Conservation (phyloP, 2,888 invertebrate genomes). For the Cordylochernes scorpioides region DNA sequence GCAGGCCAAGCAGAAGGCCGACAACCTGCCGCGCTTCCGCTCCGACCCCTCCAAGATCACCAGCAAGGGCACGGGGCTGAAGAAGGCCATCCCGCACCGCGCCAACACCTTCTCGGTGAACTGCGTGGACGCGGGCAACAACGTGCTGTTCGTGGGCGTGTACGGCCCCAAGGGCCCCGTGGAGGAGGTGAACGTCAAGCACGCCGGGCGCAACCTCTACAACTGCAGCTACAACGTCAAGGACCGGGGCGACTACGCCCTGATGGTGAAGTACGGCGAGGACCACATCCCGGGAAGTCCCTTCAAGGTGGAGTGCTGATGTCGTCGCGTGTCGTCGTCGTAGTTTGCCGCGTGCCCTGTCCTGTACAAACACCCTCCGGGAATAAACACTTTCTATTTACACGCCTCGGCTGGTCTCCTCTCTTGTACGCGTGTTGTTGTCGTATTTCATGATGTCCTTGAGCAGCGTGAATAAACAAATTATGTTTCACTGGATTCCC, state of each 20-base stretch:
- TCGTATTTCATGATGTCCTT: too few relatives aligned
- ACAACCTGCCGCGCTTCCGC: conserved; percentile 55
- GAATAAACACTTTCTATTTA: too few relatives aligned
- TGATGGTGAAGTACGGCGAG: conserved; percentile 89
- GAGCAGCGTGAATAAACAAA: too few relatives aligned
- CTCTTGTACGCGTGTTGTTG: too few relatives aligned
- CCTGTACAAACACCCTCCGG: too few relatives aligned
- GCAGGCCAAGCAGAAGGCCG: conserved; percentile 36
- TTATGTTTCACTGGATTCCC: too few relatives aligned
- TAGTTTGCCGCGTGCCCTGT: too few relatives aligned
- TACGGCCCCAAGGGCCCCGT: conserved; percentile 89
- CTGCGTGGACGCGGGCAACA: conserved; percentile 71
- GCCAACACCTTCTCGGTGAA: conserved; percentile 78
- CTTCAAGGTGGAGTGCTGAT: conserved; percentile 50
- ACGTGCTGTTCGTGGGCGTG: conserved; percentile 81
- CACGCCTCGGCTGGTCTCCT: too few relatives aligned
- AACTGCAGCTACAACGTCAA: conserved; percentile 70
- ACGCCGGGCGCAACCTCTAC: conserved; percentile 70
- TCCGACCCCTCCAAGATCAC: conserved; percentile 72
- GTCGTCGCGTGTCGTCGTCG: too few relatives aligned
- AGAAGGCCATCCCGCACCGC: conserved; percentile 81
- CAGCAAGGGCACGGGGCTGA: conserved; percentile 80
- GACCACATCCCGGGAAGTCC: conserved; percentile 93
- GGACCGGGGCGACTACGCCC: conserved; percentile 77
- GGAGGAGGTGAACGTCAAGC: conserved; percentile 81